Evolutionary conservation across 2,797 vertebrate genomes (phyloP).

Genomic region (Enteromius viviparus): DNA sequence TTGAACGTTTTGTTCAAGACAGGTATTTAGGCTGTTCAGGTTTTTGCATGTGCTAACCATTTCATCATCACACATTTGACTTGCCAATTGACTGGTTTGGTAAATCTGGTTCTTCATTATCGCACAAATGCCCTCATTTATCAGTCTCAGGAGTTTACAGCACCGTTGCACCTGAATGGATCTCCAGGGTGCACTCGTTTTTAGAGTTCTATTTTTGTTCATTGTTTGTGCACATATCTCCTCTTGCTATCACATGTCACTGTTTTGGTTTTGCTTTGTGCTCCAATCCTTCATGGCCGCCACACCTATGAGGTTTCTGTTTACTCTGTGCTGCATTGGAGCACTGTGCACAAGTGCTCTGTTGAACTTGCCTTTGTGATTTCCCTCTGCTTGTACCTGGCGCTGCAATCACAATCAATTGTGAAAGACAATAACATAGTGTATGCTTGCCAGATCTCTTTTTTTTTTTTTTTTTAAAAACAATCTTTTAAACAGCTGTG

Average conservation of each 20-base stretch:
- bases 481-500: conserved; percentile 6
- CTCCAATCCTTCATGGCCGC: conserved; percentile 26
- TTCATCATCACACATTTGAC: conserved; percentile 32
- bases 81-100: conserved; percentile 43
- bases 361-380: conserved; percentile 5
- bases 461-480: neutral
- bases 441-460: neutral
- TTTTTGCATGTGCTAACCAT: conserved; percentile 45
- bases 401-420: conserved; percentile 16
- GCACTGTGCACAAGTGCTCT: conserved; percentile 4
- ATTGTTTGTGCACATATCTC: conserved; percentile 63
- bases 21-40: conserved; percentile 13
- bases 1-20: conserved; percentile 18
- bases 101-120: conserved; percentile 52
- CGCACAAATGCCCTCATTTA: conserved; percentile 6
- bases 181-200: conserved; percentile 26
- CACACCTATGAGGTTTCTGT: conserved; percentile 50
- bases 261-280: conserved; percentile 67
- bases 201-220: conserved; percentile 69
- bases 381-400: neutral
- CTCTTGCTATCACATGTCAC: conserved; percentile 61
- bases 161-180: neutral
- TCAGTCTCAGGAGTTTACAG: neutral
- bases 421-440: conserved; percentile 14
- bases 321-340: conserved; percentile 37